A percentile compares a stretch with the other conserved stretches of the same genome.
These are phyloP conservation scores for Phrynosoma platyrhinos DNA, from an alignment of 2,113 vertebrate genomes.

Conservation along the genomic window DNA sequence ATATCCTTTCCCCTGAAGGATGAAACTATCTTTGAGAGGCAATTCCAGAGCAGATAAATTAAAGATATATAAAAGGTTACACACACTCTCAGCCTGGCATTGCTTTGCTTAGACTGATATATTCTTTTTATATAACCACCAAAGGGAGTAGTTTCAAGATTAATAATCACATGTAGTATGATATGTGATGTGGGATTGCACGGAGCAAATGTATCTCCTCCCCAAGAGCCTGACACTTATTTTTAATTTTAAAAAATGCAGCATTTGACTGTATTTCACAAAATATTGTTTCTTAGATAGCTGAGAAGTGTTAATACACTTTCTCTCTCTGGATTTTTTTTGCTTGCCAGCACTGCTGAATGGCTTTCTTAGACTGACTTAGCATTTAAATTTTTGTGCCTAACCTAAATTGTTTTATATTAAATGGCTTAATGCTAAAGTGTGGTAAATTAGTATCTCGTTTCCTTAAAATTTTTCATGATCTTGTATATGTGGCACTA, in stretches of 20 bases:
- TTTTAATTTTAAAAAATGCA: neutral
- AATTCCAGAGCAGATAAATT: neutral
- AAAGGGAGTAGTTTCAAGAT: too few relatives aligned
- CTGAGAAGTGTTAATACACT: neutral
- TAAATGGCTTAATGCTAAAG: neutral
- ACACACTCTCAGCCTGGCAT: neutral
- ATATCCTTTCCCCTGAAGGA: too few relatives aligned
- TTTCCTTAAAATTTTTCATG: neutral
- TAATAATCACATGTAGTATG: neutral
- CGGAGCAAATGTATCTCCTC: neutral
- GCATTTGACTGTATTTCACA: neutral
- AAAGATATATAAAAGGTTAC: neutral
- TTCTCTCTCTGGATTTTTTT: neutral
- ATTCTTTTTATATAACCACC: neutral
- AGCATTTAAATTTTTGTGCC: neutral
- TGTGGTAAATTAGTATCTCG: neutral
- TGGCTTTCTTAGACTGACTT: neutral
- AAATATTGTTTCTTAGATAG: neutral
- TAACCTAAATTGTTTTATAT: neutral
- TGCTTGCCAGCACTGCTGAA: neutral
- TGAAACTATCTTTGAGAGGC: neutral
- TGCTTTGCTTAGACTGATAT: neutral
- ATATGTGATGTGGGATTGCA: neutral
- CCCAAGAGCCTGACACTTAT: neutral
- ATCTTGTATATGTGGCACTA: neutral